Evolutionary conservation across 2,113 vertebrate genomes (phyloP).

Genomic region (Hippocampus abdominalis): DNA sequence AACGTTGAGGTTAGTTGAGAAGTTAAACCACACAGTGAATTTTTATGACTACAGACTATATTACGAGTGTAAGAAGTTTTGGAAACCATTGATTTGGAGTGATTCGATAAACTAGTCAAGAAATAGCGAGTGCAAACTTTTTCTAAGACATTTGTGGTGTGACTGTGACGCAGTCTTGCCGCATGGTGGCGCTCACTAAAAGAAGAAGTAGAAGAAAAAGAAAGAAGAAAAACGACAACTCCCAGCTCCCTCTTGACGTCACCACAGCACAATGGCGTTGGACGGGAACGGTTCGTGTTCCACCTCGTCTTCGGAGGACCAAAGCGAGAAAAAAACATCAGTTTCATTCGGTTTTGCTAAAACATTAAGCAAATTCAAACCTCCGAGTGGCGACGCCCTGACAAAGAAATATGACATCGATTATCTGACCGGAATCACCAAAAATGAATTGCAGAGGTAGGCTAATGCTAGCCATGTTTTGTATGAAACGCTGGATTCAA

Average conservation of each 20-base stretch:
- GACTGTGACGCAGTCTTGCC: too few species aligned
- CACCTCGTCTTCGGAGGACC: constrained; percentile 6
- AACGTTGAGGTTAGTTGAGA: too few species aligned
- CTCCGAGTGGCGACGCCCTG: constrained; percentile 5
- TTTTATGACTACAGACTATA: too few species aligned
- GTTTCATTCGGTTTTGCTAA: constrained; percentile 81
- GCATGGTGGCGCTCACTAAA: too few species aligned
- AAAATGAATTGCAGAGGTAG: constrained; percentile 74
- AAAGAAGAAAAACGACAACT: constrained; percentile 49
- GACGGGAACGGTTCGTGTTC: constrained; percentile 10
- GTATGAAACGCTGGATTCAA: neutral
- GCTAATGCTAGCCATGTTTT: constrained; percentile 37
- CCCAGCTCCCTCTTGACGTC: constrained; percentile 34
- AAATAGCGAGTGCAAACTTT: too few species aligned
- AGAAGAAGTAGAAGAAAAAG: too few species aligned
- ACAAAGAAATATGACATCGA: constrained; percentile 60
- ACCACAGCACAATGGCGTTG: constrained; percentile 71
- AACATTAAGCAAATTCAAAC: constrained; percentile 66
- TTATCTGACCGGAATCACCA: constrained; percentile 72
- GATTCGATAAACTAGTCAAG: too few species aligned
- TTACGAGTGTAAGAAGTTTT: too few species aligned
- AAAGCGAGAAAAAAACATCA: constrained; percentile 52
- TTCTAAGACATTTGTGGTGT: too few species aligned
- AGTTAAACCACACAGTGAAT: too few species aligned
- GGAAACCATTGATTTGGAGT: too few species aligned